Base-by-base conservation (phyloP, 2,113 vertebrate species). In the Upupa epops region DNA sequence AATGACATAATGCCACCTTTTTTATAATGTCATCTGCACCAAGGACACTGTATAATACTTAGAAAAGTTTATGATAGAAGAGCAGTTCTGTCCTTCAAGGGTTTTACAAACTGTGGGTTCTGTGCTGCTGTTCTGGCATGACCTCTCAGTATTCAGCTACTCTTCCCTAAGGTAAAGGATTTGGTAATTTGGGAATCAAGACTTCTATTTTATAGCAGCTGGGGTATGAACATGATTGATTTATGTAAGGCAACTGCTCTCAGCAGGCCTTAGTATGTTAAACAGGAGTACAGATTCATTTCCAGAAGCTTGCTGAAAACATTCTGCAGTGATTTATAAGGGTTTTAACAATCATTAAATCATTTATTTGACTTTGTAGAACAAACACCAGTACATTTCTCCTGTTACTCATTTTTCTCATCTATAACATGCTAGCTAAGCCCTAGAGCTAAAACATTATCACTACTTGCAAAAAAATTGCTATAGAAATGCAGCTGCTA, bases 361-460 rank as follows among this genome's bases (percentile, higher is more conserved):
- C 51, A 68, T 21, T 61, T 70, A 72, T 76, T 91, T 92, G 88
- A 89, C 48, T 87, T 79, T 52, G 42, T 70, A 76, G 70, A 87
- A 88, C 52, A 90, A 92, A 78, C 26, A 63, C 78, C 51, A 78
- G 63, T 48, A 40, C 5, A 5, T 52, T 89, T 80, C 73, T 86
- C 37, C 40, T 46, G 90, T 86, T 54, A 34, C 11, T 77, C 70
- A 40, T 13, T 28, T 26, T 52, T 61, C 54, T 69, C 61, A 36
- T 71, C 42, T 51, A 9, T 79, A 82, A 63, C 6, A 5, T 5
- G 6, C 11, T 32, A 90, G 34, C 55, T 87, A 83, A 87, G 42
- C 29, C 70, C 63, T 36, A 63, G 40, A 75, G 63, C 29, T 89
- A 66, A 82, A 82, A 61, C 18, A 46, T 32, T 45, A 52, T 45